Percentiles rank a stretch among this genome's conserved stretches.
Evolutionary conservation across 2,888 invertebrate genomes (phyloP).

Genomic region (Leucozona laternaria): DNA sequence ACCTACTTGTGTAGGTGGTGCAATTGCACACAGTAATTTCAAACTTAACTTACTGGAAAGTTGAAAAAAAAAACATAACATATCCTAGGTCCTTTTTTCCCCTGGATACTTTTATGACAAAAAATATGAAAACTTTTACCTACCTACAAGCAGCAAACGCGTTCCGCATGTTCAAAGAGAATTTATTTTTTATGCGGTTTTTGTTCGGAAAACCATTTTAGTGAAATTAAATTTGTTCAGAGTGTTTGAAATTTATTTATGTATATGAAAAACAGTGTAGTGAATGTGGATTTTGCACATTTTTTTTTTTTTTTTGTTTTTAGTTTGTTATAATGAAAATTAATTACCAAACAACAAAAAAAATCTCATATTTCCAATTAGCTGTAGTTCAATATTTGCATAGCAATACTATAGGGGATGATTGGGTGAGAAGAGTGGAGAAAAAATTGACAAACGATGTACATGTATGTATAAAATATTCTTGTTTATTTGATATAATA

Average conservation of each 20-base stretch:
- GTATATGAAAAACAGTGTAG: background rate
- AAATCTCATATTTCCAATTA: slow-evolving; percentile 18
- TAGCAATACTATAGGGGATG: background rate
- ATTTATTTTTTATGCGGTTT: slow-evolving; percentile 21
- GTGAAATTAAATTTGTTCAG: slow-evolving; percentile 49
- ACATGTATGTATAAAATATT: background rate
- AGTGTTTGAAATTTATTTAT: slow-evolving; percentile 16
- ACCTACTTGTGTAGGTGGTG: background rate
- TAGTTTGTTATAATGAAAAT: background rate
- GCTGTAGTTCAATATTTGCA: slow-evolving; percentile 14
- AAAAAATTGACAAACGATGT: background rate
- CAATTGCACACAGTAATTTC: slow-evolving; percentile 23
- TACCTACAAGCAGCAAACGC: slow-evolving; percentile 11
- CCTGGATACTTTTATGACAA: background rate
- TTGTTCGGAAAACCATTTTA: slow-evolving; percentile 36
- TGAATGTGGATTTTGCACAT: background rate
- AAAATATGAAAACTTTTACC: background rate
- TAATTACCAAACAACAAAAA: slow-evolving; percentile 15
- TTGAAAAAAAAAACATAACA: slow-evolving; percentile 12
- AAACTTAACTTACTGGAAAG: slow-evolving; percentile 28
- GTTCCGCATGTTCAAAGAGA: slow-evolving; percentile 28
- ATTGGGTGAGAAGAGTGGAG: background rate
- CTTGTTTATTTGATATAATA: background rate
- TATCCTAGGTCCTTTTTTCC: background rate
- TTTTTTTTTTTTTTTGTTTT: background rate